Evolutionary conservation across 2,888 invertebrate genomes (phyloP), one percentile per base, ranked within the genome.

Genomic region (Ochropleura plecta): DNA sequence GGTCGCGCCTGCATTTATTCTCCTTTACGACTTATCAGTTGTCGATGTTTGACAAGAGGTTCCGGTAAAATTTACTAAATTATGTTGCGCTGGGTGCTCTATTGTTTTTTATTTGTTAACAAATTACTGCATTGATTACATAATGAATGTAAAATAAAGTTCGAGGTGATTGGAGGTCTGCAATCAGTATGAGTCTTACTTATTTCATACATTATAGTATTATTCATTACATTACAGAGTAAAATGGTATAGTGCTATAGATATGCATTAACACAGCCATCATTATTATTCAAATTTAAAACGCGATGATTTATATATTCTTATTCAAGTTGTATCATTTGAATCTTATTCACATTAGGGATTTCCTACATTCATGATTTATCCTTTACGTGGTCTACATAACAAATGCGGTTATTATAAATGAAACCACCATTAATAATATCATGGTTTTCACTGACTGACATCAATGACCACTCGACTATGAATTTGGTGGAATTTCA

Each of bases 1-100:
- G 92, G 94, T 93, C 93, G 86, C 93, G 90, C 93, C 93, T 93
- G 90, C 88, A 91, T 92, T 94, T 91, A 93, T 93, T 91, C 90
- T 91, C 89, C 90, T 93, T 94, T 92, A 94, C 92, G 92, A 94
- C 92, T 91, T 92, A 92, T 92, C 90, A 89, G 89, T 89, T 91
- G 88, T 90, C 86, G 87, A 88, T 90, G 87, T 88, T 89, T 91
- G 92, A 91, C 90, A 89, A 88, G 86, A 88, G 81, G 89, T 93
- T 92, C 92, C 92, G 90, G 86, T 76, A 76, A 82, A 86, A 79
- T 69, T 69, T 71, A 74, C 72, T 48, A 71, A 70, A 77, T 76
- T 69, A 62, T 51, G 48, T 59, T 62, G 59, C 63, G 18, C 67
- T 48, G 40, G 40, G 40, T 16, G 20, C 8, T 71, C 8, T 65